Evolutionary conservation across 1,140 invertebrate species (phyloP), one percentile per base, ranked within the genome.

Genomic region (Colletes latitarsis): DNA sequence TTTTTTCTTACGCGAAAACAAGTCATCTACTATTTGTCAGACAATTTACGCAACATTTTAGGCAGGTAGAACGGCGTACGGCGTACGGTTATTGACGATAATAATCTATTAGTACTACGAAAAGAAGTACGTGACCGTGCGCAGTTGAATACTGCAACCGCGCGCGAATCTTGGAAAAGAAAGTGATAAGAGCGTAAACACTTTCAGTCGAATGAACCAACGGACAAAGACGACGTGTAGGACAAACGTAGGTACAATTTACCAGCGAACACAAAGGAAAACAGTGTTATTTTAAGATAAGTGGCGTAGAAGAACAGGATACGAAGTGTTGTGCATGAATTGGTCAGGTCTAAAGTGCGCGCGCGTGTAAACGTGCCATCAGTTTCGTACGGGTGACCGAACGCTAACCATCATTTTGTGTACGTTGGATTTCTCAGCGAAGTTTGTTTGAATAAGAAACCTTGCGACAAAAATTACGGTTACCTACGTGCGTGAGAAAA

Each of bases 1-100:
- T 81, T 81, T 81, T 77, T 77, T 81, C 72, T 81, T 63, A 43
- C 30, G 19, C 46, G 73, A 77, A 81, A 81, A 81, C 79, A 77
- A 81, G 41, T 77, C 39, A 63, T 53, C 41, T 19, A 57, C 58
- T 49, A 41, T 68, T 81, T 81, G 79, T 70, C 58, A 81, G n/a
- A 66, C 30, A 71, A 49, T 70, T 77, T 71, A 71, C n/a, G 14
- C 63, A 55, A 62, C 41, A 30, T 64, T 82, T 82, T 69, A 82
- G 64, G 21, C 67, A 70, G 43, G 74, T 82, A 70, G 60, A 77
- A 52, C 15, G 58, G 9, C 58, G 21, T 70, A 64, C 6, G 43
- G 49, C 30, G 30, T 55, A 55, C 58, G 41, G 41, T 68, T 68
- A 62, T 69, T 17, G 21, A 1, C 12, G 49, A 19, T 30, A 70